Base-by-base conservation (phyloP, 1,140 invertebrate genomes). In the Temnothorax longispinosus region DNA sequence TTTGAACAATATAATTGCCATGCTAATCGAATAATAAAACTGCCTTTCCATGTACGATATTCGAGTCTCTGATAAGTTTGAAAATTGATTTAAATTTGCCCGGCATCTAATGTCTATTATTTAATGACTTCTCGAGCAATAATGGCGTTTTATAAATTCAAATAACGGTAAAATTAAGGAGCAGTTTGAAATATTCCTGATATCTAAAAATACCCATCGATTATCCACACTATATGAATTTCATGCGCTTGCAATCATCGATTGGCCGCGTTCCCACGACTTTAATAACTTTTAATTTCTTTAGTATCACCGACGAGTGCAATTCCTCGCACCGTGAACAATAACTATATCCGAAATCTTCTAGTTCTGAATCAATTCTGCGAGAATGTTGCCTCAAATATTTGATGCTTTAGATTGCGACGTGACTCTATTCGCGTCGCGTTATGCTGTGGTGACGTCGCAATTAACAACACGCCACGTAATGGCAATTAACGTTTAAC, bases 271-370 rank as follows among this genome's bases (percentile, higher is more conserved):
- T 74, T 84, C 69, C 54, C 80, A 84, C 80, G 54, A 54, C 41
- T 84, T 74, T 75, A 74, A 58, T 67, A 72, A 82, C 80, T 82
- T 82, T 82, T 82, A 84, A 84, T 84, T 75, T 52, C 80, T 47
- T n/a, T 6, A 69, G 3, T 74, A 84, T 84, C 54, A 62, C 11
- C 38, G 11, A 18, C n/a, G 44, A 60, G 74, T 75, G 27, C 13
- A 60, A 84, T 84, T 74, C 27, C 67, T 72, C 41, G 27, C 54
- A 58, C 13, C 52, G n/a, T 21, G 69, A 27, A n/a, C 27, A 38
- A 62, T 81, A 82, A 82, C 67, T 47, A 21, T 47, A 21, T 18
- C 6, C 27, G 47, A 60, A 75, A 54, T 32, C 54, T 84, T 60
- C 35, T 27, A 47, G 13, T 65, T 11, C 27, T 2, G 2, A 74